Base-by-base conservation (phyloP, 2,888 invertebrate species). In the Chrysomela aeneicollis region DNA sequence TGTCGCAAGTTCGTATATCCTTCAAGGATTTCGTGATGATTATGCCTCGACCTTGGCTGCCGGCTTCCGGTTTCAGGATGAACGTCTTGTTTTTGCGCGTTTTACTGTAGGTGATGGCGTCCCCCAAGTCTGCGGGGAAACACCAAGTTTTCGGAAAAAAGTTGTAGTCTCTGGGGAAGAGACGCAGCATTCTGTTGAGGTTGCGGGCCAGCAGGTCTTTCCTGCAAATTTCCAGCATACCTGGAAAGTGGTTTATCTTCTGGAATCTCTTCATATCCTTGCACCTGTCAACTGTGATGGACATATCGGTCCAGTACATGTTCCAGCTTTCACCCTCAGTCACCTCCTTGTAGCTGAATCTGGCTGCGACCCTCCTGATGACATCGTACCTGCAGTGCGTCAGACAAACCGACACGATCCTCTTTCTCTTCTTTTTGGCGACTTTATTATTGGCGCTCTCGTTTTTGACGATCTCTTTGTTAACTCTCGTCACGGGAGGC, bases 141-240 rank as follows among this genome's bases (percentile, higher is more conserved):
- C 94, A 93, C 95, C 96, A 97, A 8, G 95, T 94, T 84, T 92
- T 94, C 0, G 97, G 96, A 80, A 94, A 96, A 79, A 96, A 93
- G 78, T 92, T 92, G 81, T 95, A 97, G 70, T 96, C 95, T 74
- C 90, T 90, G 0, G 95, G 94, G 82, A 93, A 96, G 61, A 93
- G 84, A 82, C 93, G 91, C 67, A 90, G 86, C 95, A 96, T 95
- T 72, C 95, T 87, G 81, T 94, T 95, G 66, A 97, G 86, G 83
- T 97, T 96, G 63, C 95, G 86, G 1, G 95, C 94, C 22, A 97
- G 84, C 59, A 94, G 84, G 84, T 96, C 96, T 82, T 97, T 97
- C 68, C 95, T 87, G 78, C 81, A 83, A 52, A 83, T 83, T 71
- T 83, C 83, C 35, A 83, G 63, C 83, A 83, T 22, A 68, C 70